Base-by-base conservation (phyloP, 2,113 vertebrate species). In the Pica pica region DNA sequence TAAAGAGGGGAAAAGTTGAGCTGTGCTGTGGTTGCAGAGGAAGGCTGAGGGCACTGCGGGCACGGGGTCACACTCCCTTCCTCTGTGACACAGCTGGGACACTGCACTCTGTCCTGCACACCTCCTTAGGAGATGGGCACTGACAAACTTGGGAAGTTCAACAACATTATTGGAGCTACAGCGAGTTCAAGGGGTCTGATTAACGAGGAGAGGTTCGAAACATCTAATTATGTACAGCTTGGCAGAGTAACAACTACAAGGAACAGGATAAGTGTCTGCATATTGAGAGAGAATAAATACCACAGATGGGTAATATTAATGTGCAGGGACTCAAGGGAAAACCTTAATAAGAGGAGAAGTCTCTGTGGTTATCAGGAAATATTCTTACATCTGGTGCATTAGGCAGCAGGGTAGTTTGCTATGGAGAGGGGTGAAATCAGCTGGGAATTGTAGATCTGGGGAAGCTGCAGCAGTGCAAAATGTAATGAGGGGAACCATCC, bases 291-390 rank as follows among this genome's bases (percentile, higher is more conserved):
- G 83, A 69, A 93, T 91, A 92, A 96, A 93, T 92, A 93, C 56
- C 42, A 46, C 69, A 87, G 92, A 89, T 94, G 90, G 85, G 78
- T 78, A 95, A 75, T 94, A 97, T 90, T 89, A 86, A 87, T 68
- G 85, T 89, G 87, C 76, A 61, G 68, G 44, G 93, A 78, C 94
- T 92, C 90, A 39, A 73, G 92, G 88, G 85, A 81, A 37, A 84
- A 65, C 7, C 76, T 86, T 67, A 94, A 79, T 71, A 92, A 90
- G 88, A 89, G 76, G 28, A 83, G 90, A 78, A 92, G 61, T 71
- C 90, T 93, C 88, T 30, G 79, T 59, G 71, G 76, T 78, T 96
- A 73, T 80, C 82, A 64, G 82, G 55, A 92, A 68, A 81, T 55
- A 83, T 52, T 76, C 80, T 61, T 84, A 75, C 69, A 91, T 93